Base-by-base conservation (phyloP, 2,888 invertebrate genomes). In the Argyresthia albistria region DNA sequence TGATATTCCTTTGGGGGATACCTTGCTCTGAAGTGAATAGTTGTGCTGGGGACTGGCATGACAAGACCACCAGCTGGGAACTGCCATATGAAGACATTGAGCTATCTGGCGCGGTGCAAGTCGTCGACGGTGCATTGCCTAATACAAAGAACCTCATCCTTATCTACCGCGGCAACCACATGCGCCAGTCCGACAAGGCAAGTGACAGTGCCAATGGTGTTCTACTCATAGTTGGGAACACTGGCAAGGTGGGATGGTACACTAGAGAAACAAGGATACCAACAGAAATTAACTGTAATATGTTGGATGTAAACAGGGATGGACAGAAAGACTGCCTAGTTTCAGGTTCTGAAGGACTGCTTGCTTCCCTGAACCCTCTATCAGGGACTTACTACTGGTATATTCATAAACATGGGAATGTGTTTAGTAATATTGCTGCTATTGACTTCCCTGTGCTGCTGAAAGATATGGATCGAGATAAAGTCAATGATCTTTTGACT, bases 261-360 rank as follows among this genome's bases (percentile, higher is more conserved):
- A 92, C 92, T 35, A 87, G 91, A 57, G 91, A 93, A 65, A 88
- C 88, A 43, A 89, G 90, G 62, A 90, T 92, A 60, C 94, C 95
- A 0, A 89, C 89, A 25, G 90, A 92, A 64, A 91, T 95, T 37
- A 92, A 94, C 66, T 95, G 95, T 66, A 88, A 90, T 25, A 75
- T 93, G 1, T 82, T 95, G 52, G 95, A 95, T 78, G 90, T 92
- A 0, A 92, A 94, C 70, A 88, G 80, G 51, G 93, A 94, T 67
- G 92, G 91, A 9, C 89, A 90, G 52, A 89, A 91, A 10, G 94
- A 95, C 65, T 95, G 95, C 60, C 83, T 95, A 53, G 90, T 95
- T 6, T 88, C 93, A 14, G 94, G 94, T 16, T 90, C 92, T 37
- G 91, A 90, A 58, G 94, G 94, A 0, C 60, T 87, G 10, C 66